Evolutionary conservation across 2,797 vertebrate species (phyloP).

Genomic region (Sebastiscus tertius): DNA sequence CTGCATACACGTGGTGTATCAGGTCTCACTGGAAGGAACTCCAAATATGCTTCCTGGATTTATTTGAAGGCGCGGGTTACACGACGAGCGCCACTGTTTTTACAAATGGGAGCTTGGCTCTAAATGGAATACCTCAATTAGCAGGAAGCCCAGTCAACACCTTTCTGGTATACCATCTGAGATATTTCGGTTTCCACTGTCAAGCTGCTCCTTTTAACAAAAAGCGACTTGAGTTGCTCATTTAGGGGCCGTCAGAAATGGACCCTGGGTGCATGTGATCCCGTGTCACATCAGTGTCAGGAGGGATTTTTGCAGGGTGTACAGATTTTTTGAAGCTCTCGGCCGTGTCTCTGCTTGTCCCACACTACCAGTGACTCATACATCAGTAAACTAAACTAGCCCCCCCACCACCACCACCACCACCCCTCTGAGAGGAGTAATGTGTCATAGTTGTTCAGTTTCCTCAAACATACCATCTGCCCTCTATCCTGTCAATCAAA

Average conservation of each 20-base stretch:
- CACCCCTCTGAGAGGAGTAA: conserved; percentile 39
- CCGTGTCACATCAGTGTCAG: conserved; percentile 47
- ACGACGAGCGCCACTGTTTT: conserved; percentile 42
- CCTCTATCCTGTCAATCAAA: conserved; percentile 71
- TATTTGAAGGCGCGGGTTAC: conserved; percentile 52
- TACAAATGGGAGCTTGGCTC: conserved; percentile 56
- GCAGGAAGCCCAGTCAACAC: conserved; percentile 67
- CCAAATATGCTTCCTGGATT: conserved; percentile 58
- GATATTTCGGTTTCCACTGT: conserved; percentile 44
- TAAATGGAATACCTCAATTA: conserved; percentile 70
- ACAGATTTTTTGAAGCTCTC: conserved; percentile 15
- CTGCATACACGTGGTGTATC: conserved; percentile 56
- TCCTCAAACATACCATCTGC: conserved; percentile 68
- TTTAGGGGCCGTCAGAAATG: conserved; percentile 38
- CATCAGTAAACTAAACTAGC: conserved; percentile 30
- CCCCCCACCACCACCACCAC: background rate
- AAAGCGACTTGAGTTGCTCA: conserved; percentile 40
- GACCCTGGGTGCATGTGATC: conserved; percentile 36
- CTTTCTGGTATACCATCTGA: conserved; percentile 37
- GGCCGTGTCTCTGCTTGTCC: conserved; percentile 34
- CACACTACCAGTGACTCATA: conserved; percentile 45
- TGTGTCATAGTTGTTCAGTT: conserved; percentile 63
- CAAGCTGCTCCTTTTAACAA: conserved; percentile 37
- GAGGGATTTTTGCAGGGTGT: conserved; percentile 18
- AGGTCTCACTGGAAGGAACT: conserved; percentile 60